A percentile compares a stretch with the other conserved stretches of the same genome.
phyloP scores from a whole-genome alignment of 1,140 invertebrate species.

The Drosophila baimaii region DNA sequence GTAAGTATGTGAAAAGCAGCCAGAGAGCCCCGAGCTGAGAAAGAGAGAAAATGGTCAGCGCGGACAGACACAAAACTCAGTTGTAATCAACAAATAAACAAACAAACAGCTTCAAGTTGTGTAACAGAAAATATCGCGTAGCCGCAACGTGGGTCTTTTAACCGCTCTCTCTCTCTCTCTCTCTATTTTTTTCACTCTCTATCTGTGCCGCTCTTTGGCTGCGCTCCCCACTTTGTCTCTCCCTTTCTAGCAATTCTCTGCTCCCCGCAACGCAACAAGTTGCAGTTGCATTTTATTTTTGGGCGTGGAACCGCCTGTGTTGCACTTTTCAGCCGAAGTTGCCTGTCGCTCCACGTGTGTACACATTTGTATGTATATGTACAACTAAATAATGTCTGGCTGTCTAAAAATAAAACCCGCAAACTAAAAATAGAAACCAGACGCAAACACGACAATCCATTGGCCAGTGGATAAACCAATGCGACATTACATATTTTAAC shows the following conservation, averaged over 20 bases:
- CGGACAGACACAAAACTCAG: conserved; percentile 15
- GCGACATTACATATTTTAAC: conserved; percentile 72
- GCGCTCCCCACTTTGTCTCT: conserved; percentile 16
- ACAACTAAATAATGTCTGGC: conserved; percentile 24
- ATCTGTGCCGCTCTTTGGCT: conserved; percentile 2
- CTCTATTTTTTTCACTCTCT: too few relatives aligned
- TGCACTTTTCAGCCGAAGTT: conserved; percentile 67
- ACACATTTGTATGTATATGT: conserved; percentile 8
- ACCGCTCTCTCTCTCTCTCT: conserved; percentile 10
- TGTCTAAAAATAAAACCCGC: conserved; percentile 73
- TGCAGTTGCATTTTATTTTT: conserved; percentile 53
- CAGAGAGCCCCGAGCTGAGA: conserved; percentile 45
- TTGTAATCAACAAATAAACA: conserved; percentile 60
- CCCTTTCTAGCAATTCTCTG: background rate
- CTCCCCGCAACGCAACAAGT: conserved; percentile 62
- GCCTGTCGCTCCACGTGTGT: conserved; percentile 37
- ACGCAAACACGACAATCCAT: conserved; percentile 66
- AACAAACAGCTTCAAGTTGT: conserved; percentile 67
- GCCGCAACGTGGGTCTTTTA: conserved; percentile 57
- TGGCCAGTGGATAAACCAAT: conserved; percentile 68
- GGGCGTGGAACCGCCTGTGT: conserved; percentile 41
- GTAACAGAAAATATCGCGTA: conserved; percentile 79
- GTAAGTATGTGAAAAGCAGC: conserved; percentile 47
- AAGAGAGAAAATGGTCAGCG: conserved; percentile 19
- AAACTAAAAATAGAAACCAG: conserved; percentile 59